A percentile compares a stretch with the other conserved stretches of the same genome.
These are phyloP conservation scores for Eupeodes luniger DNA, from an alignment of 2,888 invertebrate genomes.

Conservation along the genomic window DNA sequence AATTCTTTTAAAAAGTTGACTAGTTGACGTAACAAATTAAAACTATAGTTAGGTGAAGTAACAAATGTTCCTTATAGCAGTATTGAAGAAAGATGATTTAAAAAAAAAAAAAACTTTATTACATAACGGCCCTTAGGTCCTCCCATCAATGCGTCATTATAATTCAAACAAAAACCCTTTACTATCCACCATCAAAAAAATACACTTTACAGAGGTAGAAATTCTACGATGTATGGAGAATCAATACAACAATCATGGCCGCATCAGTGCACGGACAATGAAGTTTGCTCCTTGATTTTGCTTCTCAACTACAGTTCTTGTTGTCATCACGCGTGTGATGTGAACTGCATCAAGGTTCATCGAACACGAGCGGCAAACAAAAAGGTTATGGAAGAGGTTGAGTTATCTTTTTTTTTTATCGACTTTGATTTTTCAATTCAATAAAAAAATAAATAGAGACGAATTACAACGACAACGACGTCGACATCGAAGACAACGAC, in stretches of 20 bases:
- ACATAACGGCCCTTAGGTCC: background rate
- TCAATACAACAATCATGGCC: background rate
- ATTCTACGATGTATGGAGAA: background rate
- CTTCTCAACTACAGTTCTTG: background rate
- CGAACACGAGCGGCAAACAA: constrained; percentile 13
- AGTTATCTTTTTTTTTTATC: background rate
- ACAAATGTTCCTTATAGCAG: too few species aligned
- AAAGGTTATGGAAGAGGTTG: background rate
- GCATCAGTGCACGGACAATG: background rate
- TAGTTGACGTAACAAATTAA: too few species aligned
- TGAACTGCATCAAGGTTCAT: constrained; percentile 17
- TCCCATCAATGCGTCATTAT: background rate
- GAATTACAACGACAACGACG: too few species aligned
- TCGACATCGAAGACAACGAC: too few species aligned
- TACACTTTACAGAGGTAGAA: background rate
- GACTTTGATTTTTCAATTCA: background rate
- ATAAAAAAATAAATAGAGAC: too few species aligned
- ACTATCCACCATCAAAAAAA: background rate
- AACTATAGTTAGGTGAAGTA: too few species aligned
- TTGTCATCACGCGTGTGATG: constrained; percentile 26
- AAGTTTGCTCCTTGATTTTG: constrained; percentile 24
- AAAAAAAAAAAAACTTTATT: too few species aligned
- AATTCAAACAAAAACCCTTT: background rate
- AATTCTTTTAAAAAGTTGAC: too few species aligned
- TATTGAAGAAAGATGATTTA: too few species aligned